phyloP scores from a whole-genome alignment of 2,113 vertebrate genomes.

The Toxotes chatareus region DNA sequence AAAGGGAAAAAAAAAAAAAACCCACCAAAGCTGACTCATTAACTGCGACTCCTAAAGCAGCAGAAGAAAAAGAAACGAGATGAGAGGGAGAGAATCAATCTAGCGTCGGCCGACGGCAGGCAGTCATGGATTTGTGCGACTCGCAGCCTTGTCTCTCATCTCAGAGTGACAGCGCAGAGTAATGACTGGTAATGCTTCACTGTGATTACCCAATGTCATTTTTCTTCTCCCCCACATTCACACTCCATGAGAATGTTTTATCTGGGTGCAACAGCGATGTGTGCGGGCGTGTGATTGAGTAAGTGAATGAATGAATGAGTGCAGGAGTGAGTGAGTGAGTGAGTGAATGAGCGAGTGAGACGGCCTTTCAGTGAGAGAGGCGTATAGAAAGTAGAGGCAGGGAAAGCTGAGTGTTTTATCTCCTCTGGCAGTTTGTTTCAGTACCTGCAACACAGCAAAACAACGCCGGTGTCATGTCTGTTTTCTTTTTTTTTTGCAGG shows the following conservation, averaged over 20 bases:
- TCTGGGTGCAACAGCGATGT: conserved; percentile 58
- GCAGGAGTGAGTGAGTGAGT: background rate
- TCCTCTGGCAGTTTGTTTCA: conserved; percentile 27
- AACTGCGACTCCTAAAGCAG: conserved; percentile 32
- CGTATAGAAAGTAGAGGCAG: background rate
- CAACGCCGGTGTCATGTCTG: conserved; percentile 23
- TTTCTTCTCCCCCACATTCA: conserved; percentile 68
- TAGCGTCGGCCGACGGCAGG: conserved; percentile 42
- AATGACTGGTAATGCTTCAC: conserved; percentile 77
- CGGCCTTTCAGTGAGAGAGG: conserved; percentile 9
- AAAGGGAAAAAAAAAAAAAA: conserved; percentile 15
- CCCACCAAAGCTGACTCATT: conserved; percentile 29
- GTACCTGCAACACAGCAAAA: conserved; percentile 21
- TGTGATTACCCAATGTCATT: conserved; percentile 76
- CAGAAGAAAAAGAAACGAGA: conserved; percentile 34
- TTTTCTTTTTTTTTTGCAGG: conserved; percentile 8
- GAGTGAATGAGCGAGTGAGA: conserved; percentile 44
- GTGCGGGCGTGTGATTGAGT: conserved; percentile 60
- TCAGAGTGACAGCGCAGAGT: conserved; percentile 71
- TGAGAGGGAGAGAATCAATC: conserved; percentile 58
- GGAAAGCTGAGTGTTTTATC: conserved; percentile 29
- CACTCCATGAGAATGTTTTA: conserved; percentile 69
- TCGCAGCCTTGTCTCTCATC: conserved; percentile 68
- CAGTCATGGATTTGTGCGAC: conserved; percentile 45
- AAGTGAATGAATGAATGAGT: conserved; percentile 46